Conservation (phyloP, 2,797 vertebrate species). For the Melanotaenia nigrans region DNA sequence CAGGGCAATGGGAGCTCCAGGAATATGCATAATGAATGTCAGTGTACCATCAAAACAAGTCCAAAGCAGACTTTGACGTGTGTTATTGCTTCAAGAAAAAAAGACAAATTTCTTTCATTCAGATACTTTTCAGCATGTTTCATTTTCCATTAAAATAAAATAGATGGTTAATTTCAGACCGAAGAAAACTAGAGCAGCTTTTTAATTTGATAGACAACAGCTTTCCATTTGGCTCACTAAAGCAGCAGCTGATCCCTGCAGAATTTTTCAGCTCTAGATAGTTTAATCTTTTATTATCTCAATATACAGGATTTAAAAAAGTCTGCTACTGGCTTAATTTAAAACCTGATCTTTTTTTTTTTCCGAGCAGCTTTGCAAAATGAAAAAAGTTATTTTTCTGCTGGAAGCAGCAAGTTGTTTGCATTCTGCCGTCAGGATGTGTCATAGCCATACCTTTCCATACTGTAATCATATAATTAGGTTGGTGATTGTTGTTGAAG, state of each 20-base stretch:
- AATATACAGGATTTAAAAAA: background rate
- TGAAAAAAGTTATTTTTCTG: background rate
- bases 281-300: background rate
- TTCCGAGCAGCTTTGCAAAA: background rate
- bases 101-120: no score
- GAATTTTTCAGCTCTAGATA: background rate
- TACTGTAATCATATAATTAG: no score
- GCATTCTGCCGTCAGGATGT: background rate
- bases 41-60: no score
- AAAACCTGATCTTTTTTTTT: background rate
- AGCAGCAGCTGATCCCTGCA: accelerated
- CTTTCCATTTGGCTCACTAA: background rate
- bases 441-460: background rate
- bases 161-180: background rate
- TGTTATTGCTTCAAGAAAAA: no score
- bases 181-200: background rate
- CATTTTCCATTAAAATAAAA: background rate
- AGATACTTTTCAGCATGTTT: no score
- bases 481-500: no score
- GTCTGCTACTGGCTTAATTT: background rate
- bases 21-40: no score
- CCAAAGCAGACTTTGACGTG: no score
- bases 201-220: background rate
- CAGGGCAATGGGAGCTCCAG: no score
- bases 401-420: no score